These are phyloP conservation scores for Rousettus madagascariensis DNA, from an alignment of 2,797 vertebrate species.

Conservation along the genomic window DNA sequence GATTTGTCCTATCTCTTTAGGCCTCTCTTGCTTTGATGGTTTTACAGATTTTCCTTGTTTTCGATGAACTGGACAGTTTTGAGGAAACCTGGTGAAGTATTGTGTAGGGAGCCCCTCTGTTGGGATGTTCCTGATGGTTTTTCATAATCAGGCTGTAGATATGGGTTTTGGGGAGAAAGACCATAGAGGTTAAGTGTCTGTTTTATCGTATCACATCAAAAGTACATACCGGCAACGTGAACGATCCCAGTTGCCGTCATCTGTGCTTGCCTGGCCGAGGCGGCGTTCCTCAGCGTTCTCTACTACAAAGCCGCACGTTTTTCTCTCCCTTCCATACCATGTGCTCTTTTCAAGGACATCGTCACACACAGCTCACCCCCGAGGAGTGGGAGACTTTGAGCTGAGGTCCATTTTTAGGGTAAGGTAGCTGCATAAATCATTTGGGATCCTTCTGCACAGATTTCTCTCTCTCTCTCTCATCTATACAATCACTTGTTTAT, in stretches of 20 bases:
- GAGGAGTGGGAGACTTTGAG: rapidly evolving
- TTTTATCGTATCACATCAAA: not conserved
- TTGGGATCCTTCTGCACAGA: not conserved
- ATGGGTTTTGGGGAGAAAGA: not conserved
- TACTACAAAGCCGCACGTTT: rapidly evolving
- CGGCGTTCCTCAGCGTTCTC: rapidly evolving
- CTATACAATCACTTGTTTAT: not conserved
- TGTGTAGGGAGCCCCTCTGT: not conserved
- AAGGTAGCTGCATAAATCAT: not conserved
- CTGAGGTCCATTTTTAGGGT: no score
- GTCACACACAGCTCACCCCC: rapidly evolving
- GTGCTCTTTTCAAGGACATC: not conserved
- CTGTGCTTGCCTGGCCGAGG: no score
- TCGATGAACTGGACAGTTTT: not conserved
- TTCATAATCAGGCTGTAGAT: not conserved
- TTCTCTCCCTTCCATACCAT: rapidly evolving
- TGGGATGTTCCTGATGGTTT: not conserved
- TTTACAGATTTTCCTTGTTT: not conserved
- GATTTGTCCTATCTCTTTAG: no score
- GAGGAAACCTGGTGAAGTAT: no score
- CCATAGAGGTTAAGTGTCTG: not conserved
- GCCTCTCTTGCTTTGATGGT: not conserved
- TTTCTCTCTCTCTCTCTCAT: not conserved
- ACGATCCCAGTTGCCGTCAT: rapidly evolving
- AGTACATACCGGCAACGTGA: not conserved